Conservation (phyloP, 1,140 invertebrate genomes). For the Neomicropteryx cornuta region DNA sequence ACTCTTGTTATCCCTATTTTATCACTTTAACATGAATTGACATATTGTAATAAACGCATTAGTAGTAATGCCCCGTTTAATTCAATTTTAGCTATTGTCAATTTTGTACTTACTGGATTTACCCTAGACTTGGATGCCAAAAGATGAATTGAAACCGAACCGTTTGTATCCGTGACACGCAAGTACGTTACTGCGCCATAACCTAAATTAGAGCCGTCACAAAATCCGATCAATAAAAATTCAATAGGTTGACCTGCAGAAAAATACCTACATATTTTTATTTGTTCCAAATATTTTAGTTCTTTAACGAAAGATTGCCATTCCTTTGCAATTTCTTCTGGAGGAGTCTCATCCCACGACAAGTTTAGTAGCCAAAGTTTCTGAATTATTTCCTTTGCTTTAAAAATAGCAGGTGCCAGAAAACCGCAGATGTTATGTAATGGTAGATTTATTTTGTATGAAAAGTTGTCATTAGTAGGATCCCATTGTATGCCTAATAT, state of each 20-base stretch:
- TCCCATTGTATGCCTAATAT: too few species aligned
- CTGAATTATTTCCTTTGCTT: constrained; percentile 16
- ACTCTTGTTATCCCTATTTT: too few species aligned
- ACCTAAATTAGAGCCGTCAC: constrained; percentile 18
- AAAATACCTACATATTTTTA: constrained; percentile 1
- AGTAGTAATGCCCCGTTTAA: too few species aligned
- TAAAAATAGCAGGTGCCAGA: constrained; percentile 14
- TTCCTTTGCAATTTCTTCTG: constrained; percentile 10
- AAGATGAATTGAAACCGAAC: too few species aligned
- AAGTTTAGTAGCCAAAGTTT: constrained; percentile 15
- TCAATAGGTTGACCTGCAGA: constrained; percentile 2
- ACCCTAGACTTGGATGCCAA: too few species aligned
- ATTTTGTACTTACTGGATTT: too few species aligned
- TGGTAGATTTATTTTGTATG: too few species aligned
- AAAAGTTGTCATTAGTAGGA: too few species aligned
- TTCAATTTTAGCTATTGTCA: too few species aligned
- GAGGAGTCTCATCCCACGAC: constrained; percentile 14
- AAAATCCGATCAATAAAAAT: constrained; percentile 20
- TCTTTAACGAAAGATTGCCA: constrained; percentile 8
- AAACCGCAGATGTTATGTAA: constrained; percentile 7
- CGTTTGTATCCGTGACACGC: constrained; percentile 10
- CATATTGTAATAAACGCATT: too few species aligned
- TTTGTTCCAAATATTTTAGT: not conserved
- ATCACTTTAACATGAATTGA: too few species aligned
- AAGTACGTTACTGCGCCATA: constrained; percentile 20